phyloP scores from a whole-genome alignment of 2,888 invertebrate species.

The Acrocyrtus sp. region DNA sequence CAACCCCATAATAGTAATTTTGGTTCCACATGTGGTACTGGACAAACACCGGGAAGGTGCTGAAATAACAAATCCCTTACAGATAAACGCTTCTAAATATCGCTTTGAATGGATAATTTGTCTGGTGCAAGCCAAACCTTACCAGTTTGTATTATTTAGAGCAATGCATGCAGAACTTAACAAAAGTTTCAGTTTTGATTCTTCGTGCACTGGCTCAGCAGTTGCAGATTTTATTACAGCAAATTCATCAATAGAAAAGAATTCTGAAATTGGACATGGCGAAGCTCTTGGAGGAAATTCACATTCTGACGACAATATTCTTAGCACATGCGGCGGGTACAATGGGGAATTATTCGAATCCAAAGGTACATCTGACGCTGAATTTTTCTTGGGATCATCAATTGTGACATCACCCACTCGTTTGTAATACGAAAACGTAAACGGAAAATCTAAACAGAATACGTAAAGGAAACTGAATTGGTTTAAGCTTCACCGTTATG shows the following conservation, averaged over 20 bases:
- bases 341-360: conserved; percentile 18
- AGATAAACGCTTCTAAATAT: no score
- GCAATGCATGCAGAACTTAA: conserved; percentile 86
- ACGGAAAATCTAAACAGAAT: conserved; percentile 56
- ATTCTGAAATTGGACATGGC: conserved; percentile 56
- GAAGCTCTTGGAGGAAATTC: conserved; percentile 57
- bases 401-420: conserved; percentile 11
- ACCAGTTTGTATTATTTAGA: conserved; percentile 82
- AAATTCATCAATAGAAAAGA: conserved; percentile 85
- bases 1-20: conserved; percentile 79
- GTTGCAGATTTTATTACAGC: conserved; percentile 77
- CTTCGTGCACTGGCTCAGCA: conserved; percentile 70
- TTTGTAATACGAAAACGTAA: conserved; percentile 60
- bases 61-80: conserved; percentile 64
- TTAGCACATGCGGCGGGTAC: conserved; percentile 49
- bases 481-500: not conserved
- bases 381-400: conserved; percentile 1
- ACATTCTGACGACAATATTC: conserved; percentile 43
- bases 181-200: conserved; percentile 80
- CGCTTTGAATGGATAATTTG: no score
- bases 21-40: conserved; percentile 86
- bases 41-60: conserved; percentile 85
- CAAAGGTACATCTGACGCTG: conserved; percentile 5
- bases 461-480: not conserved
- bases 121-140: no score